These are phyloP conservation scores for Melierax canorus DNA, from an alignment of 2,113 vertebrate genomes.

Conservation along the genomic window DNA sequence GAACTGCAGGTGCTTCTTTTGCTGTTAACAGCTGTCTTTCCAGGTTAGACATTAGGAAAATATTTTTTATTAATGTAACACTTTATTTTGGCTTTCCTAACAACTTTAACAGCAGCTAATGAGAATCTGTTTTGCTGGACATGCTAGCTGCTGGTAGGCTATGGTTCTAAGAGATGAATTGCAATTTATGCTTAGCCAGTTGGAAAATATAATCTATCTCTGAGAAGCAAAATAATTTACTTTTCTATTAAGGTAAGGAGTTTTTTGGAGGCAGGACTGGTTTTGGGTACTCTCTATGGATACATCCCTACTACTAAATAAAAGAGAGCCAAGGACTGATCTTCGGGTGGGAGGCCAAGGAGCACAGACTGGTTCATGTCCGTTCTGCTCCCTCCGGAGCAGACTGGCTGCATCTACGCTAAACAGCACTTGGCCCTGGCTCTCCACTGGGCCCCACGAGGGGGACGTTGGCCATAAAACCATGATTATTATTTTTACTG, in stretches of 20 bases:
- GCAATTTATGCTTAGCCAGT: not conserved
- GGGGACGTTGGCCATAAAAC: not conserved
- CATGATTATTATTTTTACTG: not conserved
- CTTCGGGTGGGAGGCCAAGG: not conserved
- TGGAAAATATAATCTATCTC: not conserved
- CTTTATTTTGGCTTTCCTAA: not conserved
- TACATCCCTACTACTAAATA: not conserved
- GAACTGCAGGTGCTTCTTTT: not conserved
- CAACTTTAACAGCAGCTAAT: not conserved
- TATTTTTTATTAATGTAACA: not conserved
- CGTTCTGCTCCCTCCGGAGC: not conserved
- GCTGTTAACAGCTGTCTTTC: not conserved
- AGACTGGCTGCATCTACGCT: not conserved
- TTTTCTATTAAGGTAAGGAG: not conserved
- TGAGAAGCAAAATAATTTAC: not conserved
- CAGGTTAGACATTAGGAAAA: not conserved
- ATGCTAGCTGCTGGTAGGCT: not conserved
- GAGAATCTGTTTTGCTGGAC: not conserved
- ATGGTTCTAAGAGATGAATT: not conserved
- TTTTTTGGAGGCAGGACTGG: not conserved
- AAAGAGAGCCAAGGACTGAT: not conserved
- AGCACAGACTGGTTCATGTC: not conserved
- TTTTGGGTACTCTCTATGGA: not conserved
- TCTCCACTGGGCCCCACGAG: not conserved
- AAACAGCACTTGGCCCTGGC: not conserved